Evolutionary conservation across 2,797 vertebrate genomes (phyloP).

Genomic region (Pyrocephalus nanus): DNA sequence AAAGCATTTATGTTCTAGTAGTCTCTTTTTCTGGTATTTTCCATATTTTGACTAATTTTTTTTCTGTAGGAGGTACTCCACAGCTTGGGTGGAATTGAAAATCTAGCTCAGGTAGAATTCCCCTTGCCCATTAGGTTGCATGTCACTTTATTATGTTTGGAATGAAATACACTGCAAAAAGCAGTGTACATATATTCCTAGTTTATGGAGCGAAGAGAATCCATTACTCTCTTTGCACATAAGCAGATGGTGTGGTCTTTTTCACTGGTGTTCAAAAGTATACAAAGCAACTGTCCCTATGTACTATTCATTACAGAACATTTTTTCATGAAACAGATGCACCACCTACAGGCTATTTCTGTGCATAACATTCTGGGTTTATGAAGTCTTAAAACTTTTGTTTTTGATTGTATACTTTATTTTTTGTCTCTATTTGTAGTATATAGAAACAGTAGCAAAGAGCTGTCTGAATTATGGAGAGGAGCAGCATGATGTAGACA

Average conservation of each 20-base stretch:
- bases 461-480: conserved; percentile 78
- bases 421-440: conserved; percentile 63
- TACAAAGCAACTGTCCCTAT: not conserved
- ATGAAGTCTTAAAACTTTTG: not conserved
- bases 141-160: not conserved
- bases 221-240: not conserved
- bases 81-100: conserved; percentile 80
- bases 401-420: not conserved
- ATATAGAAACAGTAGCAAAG: conserved; percentile 81
- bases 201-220: not conserved
- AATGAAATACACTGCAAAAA: not conserved
- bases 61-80: conserved; percentile 81
- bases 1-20: not conserved
- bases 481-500: conserved; percentile 78
- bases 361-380: not conserved
- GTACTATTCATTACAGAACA: not conserved
- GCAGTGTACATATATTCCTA: not conserved
- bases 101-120: conserved; percentile 82
- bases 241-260: not conserved
- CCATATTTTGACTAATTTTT: not conserved
- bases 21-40: not conserved
- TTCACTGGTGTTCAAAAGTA: not conserved
- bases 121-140: not conserved
- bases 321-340: not conserved
- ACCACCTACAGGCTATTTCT: conserved; percentile 44